These are phyloP conservation scores for western clawed frog (Xenopus tropicalis) DNA, from an alignment of 2,113 vertebrate species.

Conservation along the genomic window UCB_Xtro_10.0 CM004450.2:125758001-125758500, in stretches of 20 bases:
- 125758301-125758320: slow-evolving; percentile 17
- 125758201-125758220: background rate
- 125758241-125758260: slow-evolving; percentile 13
- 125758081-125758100: background rate
- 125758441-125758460: background rate
- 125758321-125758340: background rate
- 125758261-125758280: background rate
- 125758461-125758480: slow-evolving; percentile 4
- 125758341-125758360: background rate
- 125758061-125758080: background rate
- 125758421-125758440: background rate
- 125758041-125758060: background rate
- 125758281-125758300: background rate
- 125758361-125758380: background rate
- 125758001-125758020: too few relatives aligned
- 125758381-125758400: background rate
- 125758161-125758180: background rate
- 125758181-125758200: background rate
- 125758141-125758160: too few relatives aligned
- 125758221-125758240: slow-evolving; percentile 25
- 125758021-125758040: background rate
- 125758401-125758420: background rate
- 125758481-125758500: background rate
- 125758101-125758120: background rate
- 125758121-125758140: background rate